Conservation (phyloP, 37 sponge, comb jelly and placozoan genomes). For the Theonella swinhoei region DNA sequence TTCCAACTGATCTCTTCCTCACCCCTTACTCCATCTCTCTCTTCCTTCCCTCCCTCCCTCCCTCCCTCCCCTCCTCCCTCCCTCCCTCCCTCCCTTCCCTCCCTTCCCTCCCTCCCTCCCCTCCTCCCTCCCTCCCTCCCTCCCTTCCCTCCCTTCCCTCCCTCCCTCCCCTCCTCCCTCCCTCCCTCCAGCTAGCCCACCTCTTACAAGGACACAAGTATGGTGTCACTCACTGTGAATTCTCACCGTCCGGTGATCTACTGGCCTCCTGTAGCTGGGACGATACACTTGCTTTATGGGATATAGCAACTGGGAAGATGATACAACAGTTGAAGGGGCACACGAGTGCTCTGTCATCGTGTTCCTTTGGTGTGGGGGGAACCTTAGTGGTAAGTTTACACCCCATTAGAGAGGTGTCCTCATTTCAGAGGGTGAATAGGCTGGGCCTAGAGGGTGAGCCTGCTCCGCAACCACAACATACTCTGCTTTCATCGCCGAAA, state of each 20-base stretch:
- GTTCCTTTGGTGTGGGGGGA: conserved; percentile 5
- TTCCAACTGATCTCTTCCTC: no score
- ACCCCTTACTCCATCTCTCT: no score
- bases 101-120: no score
- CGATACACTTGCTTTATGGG: conserved; percentile 31
- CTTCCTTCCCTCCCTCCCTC: no score
- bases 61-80: no score
- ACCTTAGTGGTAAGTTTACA: background rate
- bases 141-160: background rate
- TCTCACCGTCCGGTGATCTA: conserved; percentile 15
- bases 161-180: background rate
- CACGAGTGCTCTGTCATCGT: conserved; percentile 19
- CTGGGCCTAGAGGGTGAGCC: no score
- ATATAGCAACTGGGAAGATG: conserved; percentile 5
- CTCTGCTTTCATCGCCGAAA: no score
- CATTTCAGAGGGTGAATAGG: no score
- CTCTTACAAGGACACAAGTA: conserved; percentile 3
- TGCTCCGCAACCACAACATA: no score
- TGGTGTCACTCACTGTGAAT: conserved; percentile 24
- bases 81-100: no score
- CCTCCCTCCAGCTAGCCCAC: background rate
- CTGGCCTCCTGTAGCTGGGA: conserved; percentile 34
- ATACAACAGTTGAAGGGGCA: conserved; percentile 5
- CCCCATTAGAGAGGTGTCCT: no score
- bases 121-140: background rate